phyloP scores from a whole-genome alignment of 1,140 invertebrate genomes.

The Trigoniulus corallinus region DNA sequence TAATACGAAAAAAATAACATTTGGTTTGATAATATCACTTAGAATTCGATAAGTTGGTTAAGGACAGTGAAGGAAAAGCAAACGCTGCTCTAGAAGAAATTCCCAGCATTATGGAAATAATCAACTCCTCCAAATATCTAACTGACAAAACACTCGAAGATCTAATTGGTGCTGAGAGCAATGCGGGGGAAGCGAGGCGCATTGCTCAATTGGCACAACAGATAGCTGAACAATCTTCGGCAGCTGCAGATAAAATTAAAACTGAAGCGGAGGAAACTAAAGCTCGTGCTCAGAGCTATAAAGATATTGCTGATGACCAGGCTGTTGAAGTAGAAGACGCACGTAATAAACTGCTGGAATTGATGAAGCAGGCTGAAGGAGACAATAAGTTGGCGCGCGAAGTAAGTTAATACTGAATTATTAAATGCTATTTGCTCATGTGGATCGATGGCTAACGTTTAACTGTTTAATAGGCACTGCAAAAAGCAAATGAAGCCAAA shows the following conservation, averaged over 20 bases:
- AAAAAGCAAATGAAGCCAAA: constrained; percentile 72
- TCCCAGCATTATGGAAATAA: constrained; percentile 38
- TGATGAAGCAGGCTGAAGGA: constrained; percentile 51
- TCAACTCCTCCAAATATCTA: constrained; percentile 42
- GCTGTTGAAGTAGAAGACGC: constrained; percentile 49
- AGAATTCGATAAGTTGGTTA: constrained; percentile 80
- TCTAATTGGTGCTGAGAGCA: constrained; percentile 49
- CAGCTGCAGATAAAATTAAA: constrained; percentile 57
- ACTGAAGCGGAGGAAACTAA: constrained; percentile 57
- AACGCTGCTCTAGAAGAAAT: constrained; percentile 45
- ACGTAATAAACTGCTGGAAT: constrained; percentile 43
- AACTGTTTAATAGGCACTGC: constrained; percentile 34
- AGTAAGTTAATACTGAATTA: constrained; percentile 32
- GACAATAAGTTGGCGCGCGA: constrained; percentile 55
- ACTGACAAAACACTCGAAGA: constrained; percentile 35
- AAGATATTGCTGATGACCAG: constrained; percentile 57
- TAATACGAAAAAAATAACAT: background rate
- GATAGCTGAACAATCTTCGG: constrained; percentile 35
- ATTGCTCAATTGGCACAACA: constrained; percentile 59
- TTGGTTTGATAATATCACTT: constrained; percentile 2
- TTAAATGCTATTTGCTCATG: background rate
- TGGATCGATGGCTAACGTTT: constrained; percentile 8
- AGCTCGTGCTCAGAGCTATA: constrained; percentile 48
- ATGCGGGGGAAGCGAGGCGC: constrained; percentile 54
- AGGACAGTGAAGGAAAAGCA: constrained; percentile 53